Conservation (phyloP, 2,113 vertebrate species). For the Gavialis gangeticus region DNA sequence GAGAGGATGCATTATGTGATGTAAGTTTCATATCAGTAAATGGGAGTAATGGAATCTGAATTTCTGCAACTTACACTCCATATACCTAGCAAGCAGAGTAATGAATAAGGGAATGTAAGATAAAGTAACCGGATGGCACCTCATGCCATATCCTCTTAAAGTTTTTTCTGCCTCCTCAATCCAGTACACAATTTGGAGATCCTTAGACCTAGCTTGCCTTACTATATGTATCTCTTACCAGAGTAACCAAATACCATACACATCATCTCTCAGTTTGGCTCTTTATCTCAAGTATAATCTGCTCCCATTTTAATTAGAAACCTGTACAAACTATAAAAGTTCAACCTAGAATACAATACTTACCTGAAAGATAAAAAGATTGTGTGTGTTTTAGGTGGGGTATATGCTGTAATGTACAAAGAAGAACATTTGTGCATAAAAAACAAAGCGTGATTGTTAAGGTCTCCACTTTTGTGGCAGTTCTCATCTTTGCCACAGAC, state of each 20-base stretch:
- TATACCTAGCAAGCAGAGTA: background rate
- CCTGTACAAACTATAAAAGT: background rate
- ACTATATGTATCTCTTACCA: background rate
- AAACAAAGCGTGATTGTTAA: background rate
- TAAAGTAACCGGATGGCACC: fast-evolving
- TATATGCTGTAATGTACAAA: fast-evolving
- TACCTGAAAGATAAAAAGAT: background rate
- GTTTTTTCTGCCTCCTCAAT: background rate
- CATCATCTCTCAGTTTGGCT: background rate
- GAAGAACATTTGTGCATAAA: background rate
- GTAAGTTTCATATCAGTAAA: background rate
- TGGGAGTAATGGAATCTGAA: background rate
- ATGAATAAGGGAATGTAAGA: background rate
- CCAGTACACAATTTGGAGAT: background rate
- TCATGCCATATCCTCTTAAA: background rate
- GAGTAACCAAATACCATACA: background rate
- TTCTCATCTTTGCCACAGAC: background rate
- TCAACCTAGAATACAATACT: background rate
- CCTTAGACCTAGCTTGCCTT: background rate
- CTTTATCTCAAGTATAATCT: background rate
- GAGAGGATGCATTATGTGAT: background rate
- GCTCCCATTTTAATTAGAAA: background rate
- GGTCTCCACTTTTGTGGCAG: background rate
- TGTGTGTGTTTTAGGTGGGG: background rate
- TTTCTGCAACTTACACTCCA: background rate